Percentiles rank a stretch among this genome's conserved stretches.
phyloP scores from a whole-genome alignment of 1,140 invertebrate genomes.

The Carposina sasakii region DNA sequence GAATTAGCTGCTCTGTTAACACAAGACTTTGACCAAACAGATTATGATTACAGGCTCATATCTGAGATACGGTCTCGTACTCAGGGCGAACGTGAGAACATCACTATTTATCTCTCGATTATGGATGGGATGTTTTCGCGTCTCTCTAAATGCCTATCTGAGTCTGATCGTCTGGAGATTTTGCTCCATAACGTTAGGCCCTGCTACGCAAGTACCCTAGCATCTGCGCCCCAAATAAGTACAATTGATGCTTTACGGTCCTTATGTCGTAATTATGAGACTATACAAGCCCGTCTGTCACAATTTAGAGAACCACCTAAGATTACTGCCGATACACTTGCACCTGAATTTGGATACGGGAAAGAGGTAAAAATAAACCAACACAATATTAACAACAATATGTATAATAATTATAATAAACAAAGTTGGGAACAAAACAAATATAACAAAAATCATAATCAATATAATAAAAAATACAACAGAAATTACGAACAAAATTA shows the following conservation, averaged over 20 bases:
- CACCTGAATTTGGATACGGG: conserved; percentile 28
- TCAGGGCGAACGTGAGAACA: conserved; percentile 17
- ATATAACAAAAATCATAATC: conserved; percentile 11
- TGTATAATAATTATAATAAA: not conserved
- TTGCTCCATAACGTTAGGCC: conserved; percentile 1
- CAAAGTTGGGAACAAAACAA: not conserved
- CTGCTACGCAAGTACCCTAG: conserved; percentile 22
- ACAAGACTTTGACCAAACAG: conserved; percentile 17
- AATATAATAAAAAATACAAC: conserved; percentile 11
- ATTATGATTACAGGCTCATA: conserved; percentile 22
- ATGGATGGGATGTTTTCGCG: conserved; percentile 19
- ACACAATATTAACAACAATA: not conserved
- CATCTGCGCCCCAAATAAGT: conserved; percentile 10
- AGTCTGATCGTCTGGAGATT: conserved; percentile 12
- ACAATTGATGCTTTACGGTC: conserved; percentile 12
- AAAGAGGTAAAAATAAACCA: conserved; percentile 9
- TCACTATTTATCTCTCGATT: conserved; percentile 18
- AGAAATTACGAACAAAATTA: conserved; percentile 12
- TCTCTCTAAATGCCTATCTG: not conserved
- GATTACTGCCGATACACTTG: conserved; percentile 16
- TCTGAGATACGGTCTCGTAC: conserved; percentile 20
- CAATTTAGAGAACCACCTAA: conserved; percentile 23
- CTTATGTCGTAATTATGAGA: conserved; percentile 26
- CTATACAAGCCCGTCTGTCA: conserved; percentile 15
- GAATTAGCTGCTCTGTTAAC: not conserved